phyloP scores from a whole-genome alignment of 1,140 invertebrate genomes.

The Idris sp. region DNA sequence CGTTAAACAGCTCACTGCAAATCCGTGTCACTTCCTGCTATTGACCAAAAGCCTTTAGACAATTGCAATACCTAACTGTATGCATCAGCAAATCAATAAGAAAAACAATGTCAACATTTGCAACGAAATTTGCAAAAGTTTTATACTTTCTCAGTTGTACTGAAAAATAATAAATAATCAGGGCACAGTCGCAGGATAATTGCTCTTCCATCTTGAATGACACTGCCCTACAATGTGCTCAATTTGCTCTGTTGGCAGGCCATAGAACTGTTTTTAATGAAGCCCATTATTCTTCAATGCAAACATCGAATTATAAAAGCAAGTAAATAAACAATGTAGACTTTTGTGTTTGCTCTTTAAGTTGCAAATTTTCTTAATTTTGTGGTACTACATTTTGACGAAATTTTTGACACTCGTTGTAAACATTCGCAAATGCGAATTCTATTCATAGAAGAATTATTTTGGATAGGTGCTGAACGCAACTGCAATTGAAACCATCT shows the following conservation, averaged over 20 bases:
- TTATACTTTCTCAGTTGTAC: too few relatives aligned
- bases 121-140: too few relatives aligned
- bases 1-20: constrained; percentile 40
- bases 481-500: constrained; percentile 51
- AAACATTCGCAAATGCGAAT: too few relatives aligned
- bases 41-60: constrained; percentile 60
- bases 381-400: constrained; percentile 25
- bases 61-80: constrained; percentile 55
- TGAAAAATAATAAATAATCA: too few relatives aligned
- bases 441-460: constrained; percentile 54
- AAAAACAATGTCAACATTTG: not conserved
- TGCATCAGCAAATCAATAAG: not conserved
- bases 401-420: too few relatives aligned
- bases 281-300: constrained; percentile 19
- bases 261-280: constrained; percentile 26
- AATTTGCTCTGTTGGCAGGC: constrained; percentile 3
- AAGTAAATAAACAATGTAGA: constrained; percentile 28
- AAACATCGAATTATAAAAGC: too few relatives aligned
- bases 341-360: too few relatives aligned
- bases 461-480: constrained; percentile 50
- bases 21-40: constrained; percentile 62
- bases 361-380: too few relatives aligned
- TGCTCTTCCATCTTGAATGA: constrained; percentile 1
- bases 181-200: constrained; percentile 9
- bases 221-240: constrained; percentile 5